Evolutionary conservation across 30 jellyfish, hydroid and myxozoan genomes (phyloP).

Genomic region (Haliclystus octoradiatus): DNA sequence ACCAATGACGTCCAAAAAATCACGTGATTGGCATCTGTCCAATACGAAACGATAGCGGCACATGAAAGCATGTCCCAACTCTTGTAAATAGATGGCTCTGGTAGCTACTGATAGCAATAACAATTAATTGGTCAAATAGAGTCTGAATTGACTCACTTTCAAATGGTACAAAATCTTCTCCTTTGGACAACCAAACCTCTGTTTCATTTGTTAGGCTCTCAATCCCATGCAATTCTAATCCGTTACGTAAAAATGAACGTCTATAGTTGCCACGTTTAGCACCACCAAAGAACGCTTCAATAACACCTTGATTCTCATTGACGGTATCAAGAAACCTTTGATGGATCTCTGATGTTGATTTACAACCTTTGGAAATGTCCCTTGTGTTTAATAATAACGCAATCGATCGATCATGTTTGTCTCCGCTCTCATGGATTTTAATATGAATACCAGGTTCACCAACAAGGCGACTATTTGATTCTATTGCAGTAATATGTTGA

Average conservation of each 20-base stretch:
- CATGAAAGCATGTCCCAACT: too few species aligned
- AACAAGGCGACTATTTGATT: slow-evolving; percentile 40
- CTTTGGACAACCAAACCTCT: slow-evolving; percentile 68
- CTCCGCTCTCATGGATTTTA: slow-evolving; percentile 40
- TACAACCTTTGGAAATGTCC: slow-evolving; percentile 46
- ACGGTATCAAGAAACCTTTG: slow-evolving; percentile 41
- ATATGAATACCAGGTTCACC: slow-evolving; percentile 45
- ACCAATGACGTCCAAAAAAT: too few species aligned
- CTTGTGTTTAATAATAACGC: slow-evolving; percentile 30
- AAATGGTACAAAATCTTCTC: slow-evolving; percentile 70
- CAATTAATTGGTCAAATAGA: too few species aligned
- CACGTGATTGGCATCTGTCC: too few species aligned
- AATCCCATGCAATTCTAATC: slow-evolving; percentile 43
- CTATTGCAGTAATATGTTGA: slow-evolving; percentile 48
- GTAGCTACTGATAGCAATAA: too few species aligned
- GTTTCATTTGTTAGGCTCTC: slow-evolving; percentile 15
- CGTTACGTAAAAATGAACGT: slow-evolving; percentile 48
- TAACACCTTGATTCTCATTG: slow-evolving; percentile 27
- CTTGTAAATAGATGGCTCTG: too few species aligned
- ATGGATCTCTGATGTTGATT: slow-evolving; percentile 23
- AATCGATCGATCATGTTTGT: slow-evolving; percentile 12
- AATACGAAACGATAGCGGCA: too few species aligned
- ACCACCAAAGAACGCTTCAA: slow-evolving; percentile 26
- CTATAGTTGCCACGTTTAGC: slow-evolving; percentile 33
- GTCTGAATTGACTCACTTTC: slow-evolving; percentile 65